Evolutionary conservation across 2,888 invertebrate genomes (phyloP), one percentile per base, ranked within the genome.

Genomic region (Troides oblongomaculatus): DNA sequence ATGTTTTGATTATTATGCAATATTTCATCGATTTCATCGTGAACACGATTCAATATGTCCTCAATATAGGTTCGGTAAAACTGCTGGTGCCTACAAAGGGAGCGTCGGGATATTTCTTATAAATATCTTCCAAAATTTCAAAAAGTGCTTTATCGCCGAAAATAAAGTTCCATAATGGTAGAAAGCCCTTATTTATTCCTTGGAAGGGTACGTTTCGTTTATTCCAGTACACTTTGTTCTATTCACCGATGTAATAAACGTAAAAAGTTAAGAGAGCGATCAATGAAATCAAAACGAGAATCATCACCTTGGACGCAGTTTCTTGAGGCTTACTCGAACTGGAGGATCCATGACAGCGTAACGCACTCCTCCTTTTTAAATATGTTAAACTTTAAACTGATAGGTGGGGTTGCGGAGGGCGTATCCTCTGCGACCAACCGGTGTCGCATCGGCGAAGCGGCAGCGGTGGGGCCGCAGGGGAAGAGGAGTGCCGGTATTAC

Each of bases 71-170:
- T n/a, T 6, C n/a, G 10, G 39, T 39, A 8, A 17, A 6, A 39
- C n/a, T 39, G 39, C 39, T 21, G n/a, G 36, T 36, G 36, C 61
- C 61, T 2, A 61, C 39, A 2, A 18, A 30, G 8, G 43, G 61
- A 7, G 61, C 36, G n/a, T 39, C 39, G 7, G 39, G 61, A 36
- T 61, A 39, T 61, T 36, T 61, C n/a, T 61, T 39, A n/a, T 61
- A n/a, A 30, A 61, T 30, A n/a, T 61, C 61, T 0, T n/a, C 39
- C 4, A n/a, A 39, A 7, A 39, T 12, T 21, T 61, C 61, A 43
- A 43, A 61, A 6, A 53, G n/a, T 18, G 61, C 39, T n/a, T 43
- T 21, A n/a, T 61, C 12, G 2, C 43, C 61, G 18, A 61, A 61
- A 21, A 61, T n/a, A 21, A 61, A 61, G 10, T 61, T 21, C n/a